Evolutionary conservation across 2,888 invertebrate genomes (phyloP), one percentile per base, ranked within the genome.

Genomic region (Mechanitis mazaeus): DNA sequence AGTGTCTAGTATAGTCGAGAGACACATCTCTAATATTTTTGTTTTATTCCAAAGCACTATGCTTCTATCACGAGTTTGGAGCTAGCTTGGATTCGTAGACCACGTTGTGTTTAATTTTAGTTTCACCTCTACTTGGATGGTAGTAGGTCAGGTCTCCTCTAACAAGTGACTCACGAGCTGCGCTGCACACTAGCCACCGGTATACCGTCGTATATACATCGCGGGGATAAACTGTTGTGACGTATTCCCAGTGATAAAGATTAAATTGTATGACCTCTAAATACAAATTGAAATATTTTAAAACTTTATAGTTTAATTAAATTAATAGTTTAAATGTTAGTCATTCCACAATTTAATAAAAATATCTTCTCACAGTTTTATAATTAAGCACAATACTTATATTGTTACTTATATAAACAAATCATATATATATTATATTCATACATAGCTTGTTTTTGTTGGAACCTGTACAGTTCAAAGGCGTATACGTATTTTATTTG

Each of bases 41-140:
- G 50, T 72, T 76, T 2, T 68, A 72, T 78, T 3, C 83, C 82
- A 50, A 70, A 83, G 59, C 77, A 81, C 65, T 79, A 83, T 5
- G 81, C 80, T 33, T 81, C 81, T 9, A 82, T 68, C 9, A 84
- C 79, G 3, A 84, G 70, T 64, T 83, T 84, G 0, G 81, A 83
- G 67, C 82, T 83, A 83, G 60, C 83, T 83, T 0, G 83, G 80
- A 55, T 80, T 75, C 1, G 64, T 75, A 0, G 74, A 72, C 68
- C 68, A 80, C 69, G n/a, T 77, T 75, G 57, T 80, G 81, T 42
- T 72, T 80, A 2, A 74, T 74, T 63, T 84, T 83, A 12, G 56
- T 73, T 1, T 64, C 46, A 0, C 80, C 78, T 0, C 79, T 80
- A 2, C 64, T 65, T 0, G 78, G 75, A 42, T 79, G 76, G 65